phyloP scores from a whole-genome alignment of 2,113 vertebrate genomes.

The Canis aureus region DNA sequence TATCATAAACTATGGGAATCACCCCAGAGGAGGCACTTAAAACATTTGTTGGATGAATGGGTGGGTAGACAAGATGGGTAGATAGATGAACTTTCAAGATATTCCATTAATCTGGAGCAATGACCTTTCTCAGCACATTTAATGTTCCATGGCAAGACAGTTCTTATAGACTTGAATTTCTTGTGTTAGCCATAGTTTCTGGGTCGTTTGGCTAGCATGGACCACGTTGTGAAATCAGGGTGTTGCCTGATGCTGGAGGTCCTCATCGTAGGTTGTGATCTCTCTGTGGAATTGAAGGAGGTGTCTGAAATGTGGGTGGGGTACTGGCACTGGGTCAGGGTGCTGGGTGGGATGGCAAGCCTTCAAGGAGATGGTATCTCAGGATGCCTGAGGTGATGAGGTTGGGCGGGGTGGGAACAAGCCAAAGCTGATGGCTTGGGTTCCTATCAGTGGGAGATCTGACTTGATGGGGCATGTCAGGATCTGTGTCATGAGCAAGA shows the following conservation, averaged over 20 bases:
- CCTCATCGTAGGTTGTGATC: neutral
- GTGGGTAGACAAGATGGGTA: neutral
- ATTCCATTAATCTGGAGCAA: neutral
- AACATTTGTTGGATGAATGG: neutral
- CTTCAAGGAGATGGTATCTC: slow-evolving; percentile 67
- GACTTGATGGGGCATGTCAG: slow-evolving; percentile 50
- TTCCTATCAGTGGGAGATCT: slow-evolving; percentile 23
- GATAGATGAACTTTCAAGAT: neutral
- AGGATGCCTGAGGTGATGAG: neutral
- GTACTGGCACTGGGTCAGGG: neutral
- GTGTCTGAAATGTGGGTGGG: slow-evolving; percentile 43
- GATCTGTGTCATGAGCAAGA: neutral
- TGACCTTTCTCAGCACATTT: neutral
- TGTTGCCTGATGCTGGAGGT: neutral
- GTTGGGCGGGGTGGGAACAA: slow-evolving; percentile 74
- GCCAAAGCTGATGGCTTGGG: neutral
- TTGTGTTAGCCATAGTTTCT: neutral
- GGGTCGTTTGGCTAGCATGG: neutral
- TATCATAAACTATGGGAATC: neutral
- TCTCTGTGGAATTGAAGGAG: neutral
- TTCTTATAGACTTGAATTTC: slow-evolving; percentile 24
- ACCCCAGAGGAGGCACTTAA: neutral
- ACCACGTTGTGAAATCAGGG: slow-evolving; percentile 61
- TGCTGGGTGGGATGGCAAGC: neutral
- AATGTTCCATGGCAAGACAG: neutral